A percentile compares a stretch with the other conserved stretches of the same genome.
Evolutionary conservation across 1,140 invertebrate species (phyloP).

Genomic region (Lordiphosa collinella): DNA sequence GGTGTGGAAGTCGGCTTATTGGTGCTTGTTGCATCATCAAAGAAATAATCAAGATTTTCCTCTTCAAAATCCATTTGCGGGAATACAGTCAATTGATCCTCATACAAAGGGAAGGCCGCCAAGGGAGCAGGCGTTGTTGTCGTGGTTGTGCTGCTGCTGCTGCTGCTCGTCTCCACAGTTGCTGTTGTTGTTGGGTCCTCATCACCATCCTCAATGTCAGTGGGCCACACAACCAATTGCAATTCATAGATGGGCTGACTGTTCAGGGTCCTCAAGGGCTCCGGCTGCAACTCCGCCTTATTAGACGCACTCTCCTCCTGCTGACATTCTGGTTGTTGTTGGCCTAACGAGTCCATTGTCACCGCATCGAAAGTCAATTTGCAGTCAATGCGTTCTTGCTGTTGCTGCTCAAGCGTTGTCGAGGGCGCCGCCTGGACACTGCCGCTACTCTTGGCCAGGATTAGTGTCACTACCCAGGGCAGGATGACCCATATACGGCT

Average conservation of each 20-base stretch:
- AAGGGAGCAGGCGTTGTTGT: constrained; percentile 18
- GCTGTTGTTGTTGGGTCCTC: constrained; percentile 18
- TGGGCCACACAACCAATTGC: constrained; percentile 75
- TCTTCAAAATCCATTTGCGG: constrained; percentile 73
- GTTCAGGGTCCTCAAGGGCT: constrained; percentile 29
- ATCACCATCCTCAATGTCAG: constrained; percentile 53
- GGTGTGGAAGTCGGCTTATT: background rate
- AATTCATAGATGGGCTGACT: constrained; percentile 74
- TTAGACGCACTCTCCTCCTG: constrained; percentile 17
- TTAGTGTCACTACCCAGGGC: constrained; percentile 34
- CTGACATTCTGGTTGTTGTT: constrained; percentile 16
- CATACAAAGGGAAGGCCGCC: constrained; percentile 52
- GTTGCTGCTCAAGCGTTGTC: constrained; percentile 10
- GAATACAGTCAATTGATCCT: constrained; percentile 75
- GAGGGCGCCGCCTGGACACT: constrained; percentile 25
- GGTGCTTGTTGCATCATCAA: constrained; percentile 36
- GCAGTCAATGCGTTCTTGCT: constrained; percentile 52
- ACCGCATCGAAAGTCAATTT: constrained; percentile 71
- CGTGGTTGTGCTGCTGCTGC: constrained; percentile 2
- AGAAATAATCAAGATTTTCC: constrained; percentile 75
- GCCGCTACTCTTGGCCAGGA: constrained; percentile 19
- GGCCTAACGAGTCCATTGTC: constrained; percentile 73
- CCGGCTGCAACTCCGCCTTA: constrained; percentile 31
- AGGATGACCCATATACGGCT: constrained; percentile 28
- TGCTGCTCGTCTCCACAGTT: background rate